A percentile compares a stretch with the other conserved stretches of the same genome.
phyloP scores from a whole-genome alignment of 2,888 invertebrate genomes.

The Ctena decussata region DNA sequence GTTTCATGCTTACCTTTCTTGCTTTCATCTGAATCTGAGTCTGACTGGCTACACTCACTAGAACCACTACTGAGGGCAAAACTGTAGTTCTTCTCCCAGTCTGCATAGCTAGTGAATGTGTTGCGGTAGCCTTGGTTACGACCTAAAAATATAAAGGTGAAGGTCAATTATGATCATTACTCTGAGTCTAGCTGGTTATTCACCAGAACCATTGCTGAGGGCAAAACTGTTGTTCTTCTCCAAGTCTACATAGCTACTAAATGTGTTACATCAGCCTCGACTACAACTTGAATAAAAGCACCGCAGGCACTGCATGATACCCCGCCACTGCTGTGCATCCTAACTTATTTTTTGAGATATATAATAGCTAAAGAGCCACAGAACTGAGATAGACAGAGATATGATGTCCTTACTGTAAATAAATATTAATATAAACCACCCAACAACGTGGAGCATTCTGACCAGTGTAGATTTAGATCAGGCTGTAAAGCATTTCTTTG shows the following conservation, averaged over 20 bases:
- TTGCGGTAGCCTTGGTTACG: slow-evolving; percentile 81
- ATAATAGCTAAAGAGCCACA: too few species aligned
- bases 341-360: too few species aligned
- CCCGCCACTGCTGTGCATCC: too few species aligned
- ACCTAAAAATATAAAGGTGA: slow-evolving; percentile 71
- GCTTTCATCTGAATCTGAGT: slow-evolving; percentile 59
- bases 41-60: slow-evolving; percentile 55
- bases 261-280: slow-evolving; percentile 79
- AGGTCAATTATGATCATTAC: too few species aligned
- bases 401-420: too few species aligned
- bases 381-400: too few species aligned
- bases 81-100: slow-evolving; percentile 83
- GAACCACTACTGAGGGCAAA: slow-evolving; percentile 70
- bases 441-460: too few species aligned
- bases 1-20: slow-evolving; percentile 61
- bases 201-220: slow-evolving; percentile 64
- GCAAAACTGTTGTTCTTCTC: slow-evolving; percentile 81
- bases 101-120: slow-evolving; percentile 80
- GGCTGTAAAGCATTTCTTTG: too few species aligned
- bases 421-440: too few species aligned
- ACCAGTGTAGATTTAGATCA: too few species aligned
- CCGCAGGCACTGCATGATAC: too few species aligned
- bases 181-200: slow-evolving; percentile 50
- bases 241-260: slow-evolving; percentile 83
- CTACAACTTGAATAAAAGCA: too few species aligned